Percentiles rank a stretch among this genome's conserved stretches.
phyloP scores from a whole-genome alignment of 2,888 invertebrate genomes.

The Drosophila pseudotalamancana region DNA sequence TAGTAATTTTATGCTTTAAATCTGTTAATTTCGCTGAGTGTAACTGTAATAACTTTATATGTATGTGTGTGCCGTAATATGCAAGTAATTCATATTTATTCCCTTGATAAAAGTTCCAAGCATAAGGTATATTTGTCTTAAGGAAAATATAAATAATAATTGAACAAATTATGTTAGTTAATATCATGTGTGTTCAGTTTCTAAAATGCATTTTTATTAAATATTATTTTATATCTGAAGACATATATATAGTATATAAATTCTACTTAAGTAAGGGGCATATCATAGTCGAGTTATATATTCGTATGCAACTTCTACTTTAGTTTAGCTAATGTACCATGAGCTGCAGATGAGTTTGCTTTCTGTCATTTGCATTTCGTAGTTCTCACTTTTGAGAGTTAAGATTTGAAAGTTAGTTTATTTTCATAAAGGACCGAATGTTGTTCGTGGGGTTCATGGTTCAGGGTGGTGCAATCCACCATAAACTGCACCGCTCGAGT shows the following conservation, averaged over 20 bases:
- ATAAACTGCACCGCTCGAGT: not conserved
- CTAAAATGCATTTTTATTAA: too few species aligned
- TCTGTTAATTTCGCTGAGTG: not conserved
- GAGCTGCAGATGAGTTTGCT: conserved; percentile 1
- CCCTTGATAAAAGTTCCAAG: not conserved
- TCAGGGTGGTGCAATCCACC: not conserved
- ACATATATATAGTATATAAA: not conserved
- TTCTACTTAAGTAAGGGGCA: not conserved
- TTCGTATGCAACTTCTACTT: not conserved
- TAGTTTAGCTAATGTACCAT: conserved; percentile 8
- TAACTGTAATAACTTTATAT: not conserved
- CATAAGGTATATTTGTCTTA: not conserved
- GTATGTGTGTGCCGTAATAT: conserved; percentile 1
- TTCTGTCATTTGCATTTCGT: conserved; percentile 6
- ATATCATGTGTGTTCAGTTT: too few species aligned
- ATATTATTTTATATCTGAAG: not conserved
- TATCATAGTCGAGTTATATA: not conserved
- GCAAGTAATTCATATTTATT: conserved; percentile 19
- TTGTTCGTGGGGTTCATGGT: not conserved
- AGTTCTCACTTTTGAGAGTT: conserved; percentile 5
- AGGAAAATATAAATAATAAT: too few species aligned
- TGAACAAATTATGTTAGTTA: too few species aligned
- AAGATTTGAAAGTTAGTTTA: conserved; percentile 4
- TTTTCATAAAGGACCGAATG: not conserved
- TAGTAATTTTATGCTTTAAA: not conserved